Evolutionary conservation across 2,888 invertebrate genomes (phyloP), one percentile per base, ranked within the genome.

Genomic region (Iselma pallidipennis): DNA sequence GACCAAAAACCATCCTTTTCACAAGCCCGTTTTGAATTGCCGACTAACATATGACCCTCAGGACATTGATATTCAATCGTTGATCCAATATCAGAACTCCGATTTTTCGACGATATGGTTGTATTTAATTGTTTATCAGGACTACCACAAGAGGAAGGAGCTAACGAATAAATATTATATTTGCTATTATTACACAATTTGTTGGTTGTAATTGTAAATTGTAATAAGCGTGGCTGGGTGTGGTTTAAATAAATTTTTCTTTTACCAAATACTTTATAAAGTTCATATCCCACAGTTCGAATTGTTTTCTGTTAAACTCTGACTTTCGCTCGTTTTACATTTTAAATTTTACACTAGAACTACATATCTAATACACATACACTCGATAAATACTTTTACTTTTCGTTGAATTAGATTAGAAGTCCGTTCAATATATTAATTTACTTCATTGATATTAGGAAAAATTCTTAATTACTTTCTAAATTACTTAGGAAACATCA

Each of bases 111-210:
- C 56, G 85, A 81, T 55, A 95, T 88, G 0, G 94, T 94, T 0
- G 94, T 94, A 78, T 95, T 95, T 69, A 91, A 85, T 49, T 88
- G 83, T 71, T 92, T 91, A 74, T 95, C 94, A 0, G 96, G 95
- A 75, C 93, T 94, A 12, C 96, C 95, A 76, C 96, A 96, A 0
- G 89, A 87, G 2, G 91, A 87, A 0, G 95, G 94, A 67, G 89
- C 94, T 94, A 33, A 19, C 81, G 14, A 79, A 78, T 69, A 61
- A 68, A 53, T 53, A 52, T 50, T 33, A 33, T 10, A 12, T 33
- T 33, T 23, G 19, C n/a, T 6, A 49, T 7, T 14, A 49, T 49
- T 25, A 16, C 28, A 50, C 50, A n/a, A 21, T 2, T 33, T 26
- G 26, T 50, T 50, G 25, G 50, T 6, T 2, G 16, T 7, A 50